A percentile compares a stretch with the other conserved stretches of the same genome.
Evolutionary conservation across 2,888 invertebrate species (phyloP).

Genomic region (Ferdinandea cuprea): DNA sequence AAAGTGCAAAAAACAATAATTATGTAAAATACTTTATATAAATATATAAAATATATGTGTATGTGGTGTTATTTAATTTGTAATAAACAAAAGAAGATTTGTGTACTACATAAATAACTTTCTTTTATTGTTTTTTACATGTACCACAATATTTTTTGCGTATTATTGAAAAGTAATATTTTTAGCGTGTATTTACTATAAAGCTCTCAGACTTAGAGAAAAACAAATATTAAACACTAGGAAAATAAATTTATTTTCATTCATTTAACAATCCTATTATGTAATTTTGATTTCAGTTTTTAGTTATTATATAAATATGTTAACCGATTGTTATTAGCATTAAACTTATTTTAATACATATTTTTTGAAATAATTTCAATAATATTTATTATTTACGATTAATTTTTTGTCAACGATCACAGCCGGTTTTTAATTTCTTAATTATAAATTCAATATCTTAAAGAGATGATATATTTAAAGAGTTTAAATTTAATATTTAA

Average conservation of each 20-base stretch:
- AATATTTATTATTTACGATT: slow-evolving; percentile 34
- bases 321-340: slow-evolving; percentile 37
- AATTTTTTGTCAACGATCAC: slow-evolving; percentile 66
- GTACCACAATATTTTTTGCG: too few relatives aligned
- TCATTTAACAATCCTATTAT: slow-evolving; percentile 28
- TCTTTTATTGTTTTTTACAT: too few relatives aligned
- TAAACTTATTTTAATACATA: slow-evolving; percentile 12
- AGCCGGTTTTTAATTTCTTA: slow-evolving; percentile 59
- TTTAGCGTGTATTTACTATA: too few relatives aligned
- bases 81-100: too few relatives aligned
- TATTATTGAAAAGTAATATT: too few relatives aligned
- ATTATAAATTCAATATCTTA: slow-evolving; percentile 11
- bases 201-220: not conserved
- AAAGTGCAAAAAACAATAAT: too few relatives aligned
- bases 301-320: slow-evolving; percentile 19
- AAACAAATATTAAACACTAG: slow-evolving; percentile 1
- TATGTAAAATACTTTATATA: too few relatives aligned
- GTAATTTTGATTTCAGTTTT: slow-evolving; percentile 27
- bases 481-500: slow-evolving; percentile 33
- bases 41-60: too few relatives aligned
- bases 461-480: slow-evolving; percentile 38
- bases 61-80: too few relatives aligned
- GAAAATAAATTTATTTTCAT: slow-evolving; percentile 43
- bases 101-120: too few relatives aligned
- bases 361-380: not conserved